Evolutionary conservation across 2,888 invertebrate species (phyloP), one percentile per base, ranked within the genome.

Genomic region (Dolomedes plantarius): DNA sequence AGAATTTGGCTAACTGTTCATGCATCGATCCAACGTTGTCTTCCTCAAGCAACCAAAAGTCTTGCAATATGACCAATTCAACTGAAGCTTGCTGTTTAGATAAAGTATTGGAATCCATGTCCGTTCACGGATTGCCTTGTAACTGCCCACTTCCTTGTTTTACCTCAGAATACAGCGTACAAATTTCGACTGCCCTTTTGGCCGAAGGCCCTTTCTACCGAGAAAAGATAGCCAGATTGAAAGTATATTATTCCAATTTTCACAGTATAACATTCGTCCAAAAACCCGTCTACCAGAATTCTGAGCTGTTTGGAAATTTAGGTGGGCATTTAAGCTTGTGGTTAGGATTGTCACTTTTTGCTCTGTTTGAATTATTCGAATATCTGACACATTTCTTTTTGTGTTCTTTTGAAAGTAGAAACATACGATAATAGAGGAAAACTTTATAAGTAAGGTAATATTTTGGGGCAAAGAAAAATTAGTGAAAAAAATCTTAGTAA

Each of bases 141-240:
- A 31, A n/a, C n/a, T 78, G 69, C 13, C 68, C 69, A 27, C 16
- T 68, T 1, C 27, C 62, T 11, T 78, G 77, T 23, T 2, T 41
- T 13, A 28, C 39, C 16, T 62, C 69, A 28, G 62, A 7, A 1
- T 78, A 64, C 19, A 11, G 41, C 1, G 16, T 13, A 3, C 5
- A 29, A 1, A 28, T 50, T 11, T 76, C 31, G 9, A 7, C 62
- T 27, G 23, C 31, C 23, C n/a, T n/a, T n/a, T n/a, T n/a, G n/a
- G n/a, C n/a, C n/a, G 23, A 6, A 19, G 16, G 23, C 7, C 2
- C 31, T 1, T n/a, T 6, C 7, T 7, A 62, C 5, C 16, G 62
- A 11, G 1, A 62, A 27, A 19, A 3, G 5, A 29, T 27, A 0
- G 5, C 29, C 7, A 65, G 5, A 28, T 5, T 83, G 1, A 71